Percentiles rank a stretch among this genome's conserved stretches.
Evolutionary conservation across 2,113 vertebrate species (phyloP).

Genomic region (Elephas maximus): DNA sequence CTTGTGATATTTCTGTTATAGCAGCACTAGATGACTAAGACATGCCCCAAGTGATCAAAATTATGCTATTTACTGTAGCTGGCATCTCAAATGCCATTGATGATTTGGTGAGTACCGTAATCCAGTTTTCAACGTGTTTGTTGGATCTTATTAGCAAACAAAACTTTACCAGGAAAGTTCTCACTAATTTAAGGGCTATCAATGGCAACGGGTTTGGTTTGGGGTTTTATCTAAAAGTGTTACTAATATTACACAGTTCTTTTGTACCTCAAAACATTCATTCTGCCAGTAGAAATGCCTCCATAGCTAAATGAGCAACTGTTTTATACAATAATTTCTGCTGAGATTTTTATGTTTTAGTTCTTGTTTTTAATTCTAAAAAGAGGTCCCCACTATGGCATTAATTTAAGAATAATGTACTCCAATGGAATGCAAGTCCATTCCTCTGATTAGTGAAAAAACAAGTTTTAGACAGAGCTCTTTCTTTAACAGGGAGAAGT

Average conservation of each 20-base stretch:
- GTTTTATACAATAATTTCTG: neutral
- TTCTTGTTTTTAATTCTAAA: slow-evolving; percentile 10
- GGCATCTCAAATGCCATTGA: neutral
- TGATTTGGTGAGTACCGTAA: neutral
- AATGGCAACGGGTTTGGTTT: too few relatives aligned
- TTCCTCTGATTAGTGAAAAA: neutral
- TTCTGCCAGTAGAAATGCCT: neutral
- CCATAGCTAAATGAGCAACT: neutral
- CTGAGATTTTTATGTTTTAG: neutral
- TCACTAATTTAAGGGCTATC: neutral
- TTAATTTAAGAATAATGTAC: neutral
- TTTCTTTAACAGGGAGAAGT: neutral
- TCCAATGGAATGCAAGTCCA: too few relatives aligned
- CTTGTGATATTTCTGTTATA: neutral
- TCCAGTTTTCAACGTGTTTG: neutral
- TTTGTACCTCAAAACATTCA: neutral
- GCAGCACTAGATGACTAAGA: neutral
- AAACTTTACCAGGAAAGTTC: neutral
- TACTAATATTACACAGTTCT: neutral
- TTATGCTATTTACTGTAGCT: neutral
- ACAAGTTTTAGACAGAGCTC: neutral
- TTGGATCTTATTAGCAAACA: neutral
- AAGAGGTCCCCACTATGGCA: neutral
- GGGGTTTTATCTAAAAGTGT: neutral
- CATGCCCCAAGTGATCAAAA: neutral